Base-by-base conservation (phyloP, 1,140 invertebrate genomes). In the Oryzaephilus surinamensis region DNA sequence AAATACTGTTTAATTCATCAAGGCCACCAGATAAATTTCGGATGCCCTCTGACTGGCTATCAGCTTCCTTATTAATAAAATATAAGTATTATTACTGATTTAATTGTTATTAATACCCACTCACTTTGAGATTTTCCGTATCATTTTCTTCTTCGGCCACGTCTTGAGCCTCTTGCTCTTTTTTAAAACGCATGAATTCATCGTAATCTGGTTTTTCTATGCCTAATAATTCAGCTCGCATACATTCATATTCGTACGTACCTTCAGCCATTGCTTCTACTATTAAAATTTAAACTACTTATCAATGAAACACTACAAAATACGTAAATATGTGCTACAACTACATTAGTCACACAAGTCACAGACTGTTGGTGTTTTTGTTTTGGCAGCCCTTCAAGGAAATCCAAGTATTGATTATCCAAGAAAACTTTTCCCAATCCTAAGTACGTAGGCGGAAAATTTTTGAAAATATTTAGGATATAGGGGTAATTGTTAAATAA, bases 1-100 rank as follows among this genome's bases (percentile, higher is more conserved):
- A 63, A 37, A 87, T 85, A 13, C 69, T 76, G 53, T 86, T 89
- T 17, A 94, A 71, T 57, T 88, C 81, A 33, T 84, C 79, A n/a
- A 93, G 65, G 45, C 85, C 87, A 36, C 77, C 76, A 32, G 74
- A 73, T 1, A 80, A 70, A 37, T 74, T 74, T 49, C 77, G 71
- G 3, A 87, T 52, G 37, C 74, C 68, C 54, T 94, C 89, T 36
- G 79, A 69, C 51, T 83, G 71, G 28, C 66, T 55, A 26, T 79
- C 65, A 10, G 84, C 56, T 50, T 81, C 71, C 81, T 87, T n/a
- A 6, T 6, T 24, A 7, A 24, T 42, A 34, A 65, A 60, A 51
- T 42, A 33, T 28, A 40, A 31, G 17, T 38, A 20, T 30, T 30
- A 29, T 14, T 24, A 33, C 33, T 13, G 10, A 19, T 20, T 14